Evolutionary conservation across 1,140 invertebrate species (phyloP).

Genomic region (Scaptomyza graminum): DNA sequence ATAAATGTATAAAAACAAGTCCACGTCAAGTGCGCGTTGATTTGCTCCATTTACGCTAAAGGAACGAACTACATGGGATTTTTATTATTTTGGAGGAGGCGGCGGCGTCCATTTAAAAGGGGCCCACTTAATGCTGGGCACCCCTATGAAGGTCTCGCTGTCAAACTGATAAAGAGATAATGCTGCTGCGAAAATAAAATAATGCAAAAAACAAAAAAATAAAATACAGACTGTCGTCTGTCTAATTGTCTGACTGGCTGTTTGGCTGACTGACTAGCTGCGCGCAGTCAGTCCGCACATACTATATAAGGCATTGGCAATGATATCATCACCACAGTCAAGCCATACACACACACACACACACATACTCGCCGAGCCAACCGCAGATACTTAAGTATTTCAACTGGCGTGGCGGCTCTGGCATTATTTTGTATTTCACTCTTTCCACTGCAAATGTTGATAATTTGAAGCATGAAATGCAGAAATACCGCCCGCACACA

Average conservation of each 20-base stretch:
- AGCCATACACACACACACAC: constrained; percentile 3
- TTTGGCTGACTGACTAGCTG: constrained; percentile 19
- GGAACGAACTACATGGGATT: constrained; percentile 4
- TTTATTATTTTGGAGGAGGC: constrained; percentile 11
- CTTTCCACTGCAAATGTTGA: constrained; percentile 58
- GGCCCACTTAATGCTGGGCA: constrained; percentile 39
- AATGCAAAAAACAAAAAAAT: constrained; percentile 36
- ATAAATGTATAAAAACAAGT: constrained; percentile 48
- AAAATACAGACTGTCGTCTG: constrained; percentile 37
- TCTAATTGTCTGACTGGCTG: constrained; percentile 24
- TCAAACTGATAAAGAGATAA: constrained; percentile 77
- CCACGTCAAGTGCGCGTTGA: constrained; percentile 34
- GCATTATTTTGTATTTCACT: constrained; percentile 52
- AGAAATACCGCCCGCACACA: constrained; percentile 46
- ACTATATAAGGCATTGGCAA: constrained; percentile 46
- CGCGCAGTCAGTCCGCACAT: constrained; percentile 37
- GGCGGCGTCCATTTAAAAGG: constrained; percentile 16
- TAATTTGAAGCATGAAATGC: constrained; percentile 68
- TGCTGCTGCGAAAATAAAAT: constrained; percentile 46
- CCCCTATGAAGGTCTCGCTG: constrained; percentile 67
- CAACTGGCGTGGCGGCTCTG: constrained; percentile 48
- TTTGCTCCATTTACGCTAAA: constrained; percentile 28
- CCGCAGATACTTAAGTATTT: constrained; percentile 47
- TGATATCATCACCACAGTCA: constrained; percentile 48
- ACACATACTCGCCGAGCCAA: constrained; percentile 13